These are phyloP conservation scores for Rhagonycha lutea DNA, from an alignment of 2,888 invertebrate genomes.

Conservation along the genomic window DNA sequence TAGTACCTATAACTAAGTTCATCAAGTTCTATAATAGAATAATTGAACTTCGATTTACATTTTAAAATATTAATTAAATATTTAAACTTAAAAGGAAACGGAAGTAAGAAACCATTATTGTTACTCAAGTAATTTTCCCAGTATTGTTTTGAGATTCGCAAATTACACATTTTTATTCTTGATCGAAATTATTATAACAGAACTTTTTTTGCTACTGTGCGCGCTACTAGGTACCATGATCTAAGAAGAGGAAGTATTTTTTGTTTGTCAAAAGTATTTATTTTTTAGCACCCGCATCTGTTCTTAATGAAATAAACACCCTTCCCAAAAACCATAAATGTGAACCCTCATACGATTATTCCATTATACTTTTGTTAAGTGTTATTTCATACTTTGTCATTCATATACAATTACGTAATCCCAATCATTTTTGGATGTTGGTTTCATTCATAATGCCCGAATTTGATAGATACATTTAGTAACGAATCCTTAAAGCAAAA, in stretches of 20 bases:
- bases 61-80: background rate
- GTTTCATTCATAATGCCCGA: background rate
- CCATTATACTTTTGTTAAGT: conserved; percentile 12
- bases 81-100: background rate
- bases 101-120: background rate
- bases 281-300: conserved; percentile 23
- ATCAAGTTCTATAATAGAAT: background rate
- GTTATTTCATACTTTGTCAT: background rate
- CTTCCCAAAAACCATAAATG: conserved; percentile 5
- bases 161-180: background rate
- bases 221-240: background rate
- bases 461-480: no score
- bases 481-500: background rate
- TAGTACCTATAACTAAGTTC: background rate
- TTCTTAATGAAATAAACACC: conserved; percentile 14
- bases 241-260: conserved; percentile 6
- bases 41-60: background rate
- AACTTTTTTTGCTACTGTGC: background rate
- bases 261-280: background rate
- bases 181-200: background rate
- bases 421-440: background rate
- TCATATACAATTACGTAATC: background rate
- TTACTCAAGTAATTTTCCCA: background rate
- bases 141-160: background rate
- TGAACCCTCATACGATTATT: conserved; percentile 7